Evolutionary conservation across 2,888 invertebrate species (phyloP), one percentile per base, ranked within the genome.

Genomic region (Furcula furcula): DNA sequence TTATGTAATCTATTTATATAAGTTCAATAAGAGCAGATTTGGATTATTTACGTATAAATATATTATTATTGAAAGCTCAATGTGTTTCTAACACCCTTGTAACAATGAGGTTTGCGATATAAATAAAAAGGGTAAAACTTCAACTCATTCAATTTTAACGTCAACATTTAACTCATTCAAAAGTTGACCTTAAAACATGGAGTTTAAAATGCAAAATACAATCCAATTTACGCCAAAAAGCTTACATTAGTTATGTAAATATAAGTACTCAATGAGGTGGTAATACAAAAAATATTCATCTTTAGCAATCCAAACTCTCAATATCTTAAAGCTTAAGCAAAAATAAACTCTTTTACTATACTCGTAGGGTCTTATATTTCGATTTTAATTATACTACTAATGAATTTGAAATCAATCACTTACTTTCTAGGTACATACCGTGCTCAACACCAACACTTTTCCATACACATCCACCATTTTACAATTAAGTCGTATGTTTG

Each of bases 321-420:
- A 76, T 73, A 74, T 73, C 74, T 78, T 85, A 81, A 83, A 84
- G 87, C 86, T 77, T 81, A 85, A 86, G 87, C 87, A 87, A 86
- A 86, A 86, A 86, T 86, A 86, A 86, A 77, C 73, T 86, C 82
- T 85, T 78, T 73, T 58, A 68, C 60, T 78, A 74, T 74, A 69
- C 54, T 63, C 55, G 67, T 74, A 74, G 66, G 67, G 69, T 70
- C 59, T 63, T 77, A 74, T 65, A 60, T 57, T 57, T 59, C 7
- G 10, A 50, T 61, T 50, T 53, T 53, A 55, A 63, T 49, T 55
- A 62, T 38, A 49, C 64, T 63, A 73, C 65, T 54, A 68, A 57
- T 55, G 51, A 62, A 66, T 57, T 51, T 36, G 52, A 61, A 56
- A 64, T 55, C 47, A 63, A 57, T 49, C 41, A 58, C 68, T 55